Base-by-base conservation (phyloP, 2,888 invertebrate species). In the Aspidiotus destructor region DNA sequence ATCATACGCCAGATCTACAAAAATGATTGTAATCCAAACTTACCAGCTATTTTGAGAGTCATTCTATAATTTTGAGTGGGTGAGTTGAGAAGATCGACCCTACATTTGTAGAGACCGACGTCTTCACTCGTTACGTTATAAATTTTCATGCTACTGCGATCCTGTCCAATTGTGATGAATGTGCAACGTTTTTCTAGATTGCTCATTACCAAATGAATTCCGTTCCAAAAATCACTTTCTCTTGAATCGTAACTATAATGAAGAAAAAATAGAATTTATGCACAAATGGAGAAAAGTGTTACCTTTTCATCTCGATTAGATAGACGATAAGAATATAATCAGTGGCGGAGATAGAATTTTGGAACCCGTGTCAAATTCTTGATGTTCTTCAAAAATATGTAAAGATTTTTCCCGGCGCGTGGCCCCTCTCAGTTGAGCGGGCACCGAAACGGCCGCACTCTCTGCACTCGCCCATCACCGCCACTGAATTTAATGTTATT, bases 61-160 rank as follows among this genome's bases (percentile, higher is more conserved):
- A 92, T 86, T 75, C 85, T 83, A 75, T 87, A 90, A 78, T 93
- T 93, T 75, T 87, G 84, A 0, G 93, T 93, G 0, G 92, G 92
- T 0, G 91, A 89, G 78, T 92, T 87, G 71, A 87, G 84, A 76
- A 92, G 93, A 80, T 94, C 93, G 72, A 93, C 88, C 73, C 93
- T 81, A 77, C 93, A 93, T 70, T 93, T 82, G 77, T 91, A 94
- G 54, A 89, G 79, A 7, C 92, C 93, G 74, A 89, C 88, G 74
- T 93, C 92, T 28, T 83, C 82, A 54, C 81, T 77, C 69, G 83
- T 83, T 70, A 89, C 87, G 74, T 85, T 84, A 75, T 85, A 84
- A 73, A 91, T 84, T 72, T 85, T 85, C 58, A 91, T 81, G 73
- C 86, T 85, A 8, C 89, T 87, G 11, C 44, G 72, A 63, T 9